Evolutionary conservation across 2,888 invertebrate species (phyloP).

Genomic region (Parnassius glacialis): DNA sequence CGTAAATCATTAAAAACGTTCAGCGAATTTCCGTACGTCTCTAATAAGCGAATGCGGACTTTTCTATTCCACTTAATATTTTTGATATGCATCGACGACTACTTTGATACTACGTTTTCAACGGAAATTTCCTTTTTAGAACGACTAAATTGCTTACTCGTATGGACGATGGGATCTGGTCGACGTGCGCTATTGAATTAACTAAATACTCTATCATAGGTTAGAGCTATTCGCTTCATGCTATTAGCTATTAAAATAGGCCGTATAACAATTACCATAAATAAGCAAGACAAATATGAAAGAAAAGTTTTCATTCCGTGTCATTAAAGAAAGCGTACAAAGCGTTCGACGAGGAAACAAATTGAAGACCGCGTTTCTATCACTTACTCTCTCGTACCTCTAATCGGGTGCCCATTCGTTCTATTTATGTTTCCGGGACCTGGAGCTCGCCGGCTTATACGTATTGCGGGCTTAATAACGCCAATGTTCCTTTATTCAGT

Average conservation of each 20-base stretch:
- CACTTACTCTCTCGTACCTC: background rate
- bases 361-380: background rate
- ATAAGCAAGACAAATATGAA: background rate
- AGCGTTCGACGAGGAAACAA: background rate
- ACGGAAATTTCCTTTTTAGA: background rate
- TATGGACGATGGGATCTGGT: background rate
- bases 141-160: background rate
- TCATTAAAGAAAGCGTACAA: background rate
- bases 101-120: background rate
- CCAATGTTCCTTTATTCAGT: conserved; percentile 22
- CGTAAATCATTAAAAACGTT: too few species aligned
- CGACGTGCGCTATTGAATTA: background rate
- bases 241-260: background rate
- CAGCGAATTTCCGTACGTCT: too few species aligned
- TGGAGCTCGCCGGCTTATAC: conserved; percentile 13
- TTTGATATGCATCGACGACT: background rate
- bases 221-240: background rate
- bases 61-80: background rate
- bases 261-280: background rate
- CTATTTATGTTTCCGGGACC: background rate
- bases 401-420: background rate
- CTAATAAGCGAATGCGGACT: too few species aligned
- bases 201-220: background rate
- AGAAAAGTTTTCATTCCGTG: background rate
- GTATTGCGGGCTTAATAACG: conserved; percentile 14